Evolutionary conservation across 2,797 vertebrate genomes (phyloP), one percentile per base, ranked within the genome.

Genomic region (Chaenodraco wilsoni): DNA sequence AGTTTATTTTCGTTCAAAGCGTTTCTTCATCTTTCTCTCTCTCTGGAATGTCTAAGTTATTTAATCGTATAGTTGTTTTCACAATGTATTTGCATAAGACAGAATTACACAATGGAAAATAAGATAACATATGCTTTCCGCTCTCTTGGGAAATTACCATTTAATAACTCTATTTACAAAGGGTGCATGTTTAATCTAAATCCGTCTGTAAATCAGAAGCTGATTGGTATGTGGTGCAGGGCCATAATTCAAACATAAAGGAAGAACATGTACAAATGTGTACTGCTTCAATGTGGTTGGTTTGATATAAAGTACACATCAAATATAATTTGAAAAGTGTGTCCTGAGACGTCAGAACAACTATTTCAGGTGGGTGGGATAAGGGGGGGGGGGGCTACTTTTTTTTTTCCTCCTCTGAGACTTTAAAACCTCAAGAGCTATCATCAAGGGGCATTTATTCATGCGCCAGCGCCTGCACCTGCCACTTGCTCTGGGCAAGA

Each of bases 391-490:
- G 0, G 27, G 27, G 1, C 27, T 27, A 27, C 27, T 49, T 51
- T 50, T 21, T 33, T 11, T 33, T 11, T 12, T n/a, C 3, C 45
- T 71, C 65, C 72, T 71, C 60, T 52, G 67, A 76, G 37, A 31
- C 1, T 69, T 61, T 84, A 76, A 84, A 90, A 69, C 82, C 81
- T 87, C 79, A 69, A 79, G 83, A 90, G 86, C 88, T 89, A 91
- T 90, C 86, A 90, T 89, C 84, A 89, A 88, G 87, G 82, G 70
- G 58, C 84, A 84, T 85, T 88, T 84, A 87, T 88, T 87, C 89
- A 92, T 78, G 90, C 91, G 82, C 77, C 76, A 78, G 74, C 56
- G 33, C 33, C 33, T 37, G 33, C 33, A 37, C 33, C 33, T 93
- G 92, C 88, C 89, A 84, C 85, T 87, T 77, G 81, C 86, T 74